Base-by-base conservation (phyloP, 2,797 vertebrate genomes). In the Pygocentrus nattereri region DNA sequence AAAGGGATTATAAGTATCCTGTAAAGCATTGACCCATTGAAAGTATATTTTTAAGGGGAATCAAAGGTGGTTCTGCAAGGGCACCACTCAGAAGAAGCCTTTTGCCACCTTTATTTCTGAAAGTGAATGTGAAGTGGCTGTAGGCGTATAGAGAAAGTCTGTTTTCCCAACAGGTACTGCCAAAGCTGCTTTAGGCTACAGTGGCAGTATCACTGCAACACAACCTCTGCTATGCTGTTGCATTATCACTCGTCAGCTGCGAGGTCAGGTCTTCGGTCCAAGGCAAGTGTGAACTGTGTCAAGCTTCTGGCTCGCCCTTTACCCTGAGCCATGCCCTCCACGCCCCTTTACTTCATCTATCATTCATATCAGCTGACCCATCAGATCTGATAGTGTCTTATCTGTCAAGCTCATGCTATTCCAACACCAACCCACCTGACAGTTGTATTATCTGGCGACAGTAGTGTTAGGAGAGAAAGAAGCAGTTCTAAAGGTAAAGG, bases 211-310 rank as follows among this genome's bases (percentile, higher is more conserved):
- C 23, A 50, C 16, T 70, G 11, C 69, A 19, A 27, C 49, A 30
- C 27, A 72, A 49, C 41, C 25, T 50, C 44, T n/a, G 27, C 21
- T 72, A 72, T n/a, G 50, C 23, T 25, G 1, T 13, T 50, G 10
- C 52, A 52, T 72, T 31, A 54, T 52, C 49, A 52, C 19, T 73
- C 11, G 38, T 13, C 11, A 1, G 31, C 18, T 56, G 16, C 16
- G 11, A 54, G 70, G 70, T 54, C 25, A 72, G 25, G 30, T 72
- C 44, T 27, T 72, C 27, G 52, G 27, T 30, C 16, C 70, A 73
- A 13, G 19, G 23, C 21, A 38, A 13, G 49, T 31, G 19, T 41
- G 64, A 41, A 23, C 68, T 68, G 19, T 68, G 67, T 47, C 41
- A 58, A 38, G 52, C 1, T 56, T 31, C 15, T 27, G 71, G 50